Evolutionary conservation across 2,888 invertebrate species (phyloP), one percentile per base, ranked within the genome.

Genomic region (Euproctis similis): DNA sequence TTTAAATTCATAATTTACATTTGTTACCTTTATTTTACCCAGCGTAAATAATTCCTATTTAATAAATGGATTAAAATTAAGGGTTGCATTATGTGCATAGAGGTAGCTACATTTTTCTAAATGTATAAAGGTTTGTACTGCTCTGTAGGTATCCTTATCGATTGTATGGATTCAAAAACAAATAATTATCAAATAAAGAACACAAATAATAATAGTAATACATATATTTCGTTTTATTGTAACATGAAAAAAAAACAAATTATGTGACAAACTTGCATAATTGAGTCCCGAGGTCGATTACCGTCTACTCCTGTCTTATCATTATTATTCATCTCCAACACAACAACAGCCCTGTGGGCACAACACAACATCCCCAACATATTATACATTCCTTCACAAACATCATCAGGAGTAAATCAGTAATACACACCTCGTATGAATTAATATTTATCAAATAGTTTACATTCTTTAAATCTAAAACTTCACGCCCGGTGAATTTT

Each of bases 201-300:
- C n/a, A n/a, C n/a, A n/a, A n/a, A n/a, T n/a, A n/a, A 31, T 64
- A 61, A 67, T 75, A 73, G 75, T 72, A 74, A 78, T 78, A 78
- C 73, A 67, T 78, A 80, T 81, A 81, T 77, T 74, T 64, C 67
- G 62, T 74, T 77, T 78, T 73, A 74, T 68, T 70, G 70, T 74
- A 74, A 81, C 81, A 80, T 77, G 75, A 67, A 81, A 80, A n/a
- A n/a, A n/a, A n/a, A n/a, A n/a, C n/a, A n/a, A 72, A 71, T 76
- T 75, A 68, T 64, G 73, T 74, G 76, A 78, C 73, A 76, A 14
- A 73, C 71, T 72, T 69, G 77, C 80, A 71, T 75, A 73, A 73
- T 73, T 55, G 60, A 70, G 56, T 68, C 54, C 54, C 47, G 52
- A 57, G 59, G 55, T 57, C 56, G 35, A 31, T 48, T 46, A 59